Base-by-base conservation (phyloP, 1,140 invertebrate genomes). In the Achroia grisella region DNA sequence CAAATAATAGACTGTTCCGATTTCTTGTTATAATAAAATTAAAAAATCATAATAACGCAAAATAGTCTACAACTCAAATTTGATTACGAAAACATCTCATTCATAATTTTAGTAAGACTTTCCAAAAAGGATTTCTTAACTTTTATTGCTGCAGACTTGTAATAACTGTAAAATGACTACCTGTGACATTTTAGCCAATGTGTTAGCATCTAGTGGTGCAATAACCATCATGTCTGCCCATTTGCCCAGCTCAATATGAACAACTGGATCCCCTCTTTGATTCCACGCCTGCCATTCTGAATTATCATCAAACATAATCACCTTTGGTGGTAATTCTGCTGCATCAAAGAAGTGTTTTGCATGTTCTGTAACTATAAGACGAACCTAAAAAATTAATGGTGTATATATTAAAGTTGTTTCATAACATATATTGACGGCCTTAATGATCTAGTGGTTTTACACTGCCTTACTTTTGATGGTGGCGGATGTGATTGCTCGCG, bases 191-290 rank as follows among this genome's bases (percentile, higher is more conserved):
- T 99, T 99, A 2, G 95, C 98, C 36, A 99, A 70, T 0, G 97
- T 97, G 72, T 99, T 99, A 8, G 98, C 98, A 89, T 98, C 97
- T 4, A 99, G 75, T 0, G 98, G 98, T 14, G 98, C 97, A 58
- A 99, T 94, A 0, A 99, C 61, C 58, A 99, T 87, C 10, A 98
- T 55, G 83, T 99, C 96, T 0, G 98, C 98, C 97, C 97, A 99
- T 80, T 97, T 97, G 6, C 93, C 90, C 3, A 99, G 86, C 55
- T 99, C 96, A 56, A 99, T 98, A 71, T 99, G 98, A 0, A 99
- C 68, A 0, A 99, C 95, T 4, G 97, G 97, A 89, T 99, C 98
- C 0, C 95, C 95, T 56, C 97, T 88, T 33, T 90, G 89, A 44
- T 92, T 91, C 98, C 98, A 99, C n/a, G 88, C 86, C 0, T 88